Conservation (phyloP, 1,140 invertebrate genomes). For the Formica selysi region DNA sequence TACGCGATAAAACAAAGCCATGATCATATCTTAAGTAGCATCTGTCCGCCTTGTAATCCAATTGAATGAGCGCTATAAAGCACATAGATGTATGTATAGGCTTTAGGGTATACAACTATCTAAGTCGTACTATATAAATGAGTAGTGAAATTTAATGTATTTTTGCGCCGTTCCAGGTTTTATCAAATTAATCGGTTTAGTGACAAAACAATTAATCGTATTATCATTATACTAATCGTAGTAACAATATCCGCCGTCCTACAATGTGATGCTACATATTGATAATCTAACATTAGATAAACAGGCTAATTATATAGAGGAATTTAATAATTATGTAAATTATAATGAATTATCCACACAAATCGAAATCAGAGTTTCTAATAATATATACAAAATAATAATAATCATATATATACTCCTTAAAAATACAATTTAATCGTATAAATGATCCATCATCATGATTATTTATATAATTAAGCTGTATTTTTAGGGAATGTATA, state of each 20-base stretch:
- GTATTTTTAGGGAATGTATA: background rate
- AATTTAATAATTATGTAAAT: background rate
- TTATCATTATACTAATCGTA: constrained; percentile 26
- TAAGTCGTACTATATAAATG: background rate
- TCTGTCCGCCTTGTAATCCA: background rate
- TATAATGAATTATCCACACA: background rate
- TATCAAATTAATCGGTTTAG: constrained; percentile 3
- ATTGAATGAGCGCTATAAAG: constrained; percentile 6
- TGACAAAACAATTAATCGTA: constrained; percentile 23
- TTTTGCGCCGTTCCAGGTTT: background rate
- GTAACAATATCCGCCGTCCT: background rate
- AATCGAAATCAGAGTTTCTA: background rate
- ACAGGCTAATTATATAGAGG: background rate
- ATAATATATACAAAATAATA: background rate
- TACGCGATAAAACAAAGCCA: constrained; percentile 5
- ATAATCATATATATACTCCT: background rate
- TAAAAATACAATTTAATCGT: background rate
- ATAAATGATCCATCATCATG: too few relatives aligned
- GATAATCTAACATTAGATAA: background rate
- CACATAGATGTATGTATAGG: background rate
- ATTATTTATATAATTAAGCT: background rate
- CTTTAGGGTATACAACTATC: background rate
- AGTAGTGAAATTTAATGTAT: background rate
- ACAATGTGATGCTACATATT: background rate
- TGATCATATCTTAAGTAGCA: constrained; percentile 9